Percentiles rank a stretch among this genome's conserved stretches.
phyloP scores from a whole-genome alignment of 2,888 invertebrate species.

The Pollenia labialis region DNA sequence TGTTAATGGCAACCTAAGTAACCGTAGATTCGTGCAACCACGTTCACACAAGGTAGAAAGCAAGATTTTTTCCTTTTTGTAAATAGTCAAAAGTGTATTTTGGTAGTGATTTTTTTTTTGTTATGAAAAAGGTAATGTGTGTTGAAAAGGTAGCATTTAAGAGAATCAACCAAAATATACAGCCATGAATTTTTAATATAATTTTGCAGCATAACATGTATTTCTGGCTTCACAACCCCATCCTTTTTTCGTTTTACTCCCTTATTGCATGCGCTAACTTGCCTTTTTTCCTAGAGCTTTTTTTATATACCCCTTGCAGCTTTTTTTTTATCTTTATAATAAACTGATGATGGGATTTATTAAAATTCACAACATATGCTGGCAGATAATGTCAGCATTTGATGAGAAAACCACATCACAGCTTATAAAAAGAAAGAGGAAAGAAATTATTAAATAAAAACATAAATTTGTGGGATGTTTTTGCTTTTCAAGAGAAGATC shows the following conservation, averaged over 20 bases:
- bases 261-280: slow-evolving; percentile 1
- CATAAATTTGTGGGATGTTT: slow-evolving; percentile 26
- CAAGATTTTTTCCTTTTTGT: neutral
- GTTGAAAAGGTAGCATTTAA: slow-evolving; percentile 39
- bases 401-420: slow-evolving; percentile 59
- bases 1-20: slow-evolving; percentile 63
- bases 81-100: neutral
- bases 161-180: slow-evolving; percentile 39
- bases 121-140: neutral
- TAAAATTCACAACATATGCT: slow-evolving; percentile 75
- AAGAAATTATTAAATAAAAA: neutral
- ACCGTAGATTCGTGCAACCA: slow-evolving; percentile 50
- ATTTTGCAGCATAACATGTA: slow-evolving; percentile 67
- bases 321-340: slow-evolving; percentile 40
- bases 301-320: slow-evolving; percentile 13
- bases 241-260: neutral
- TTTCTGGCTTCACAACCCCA: neutral
- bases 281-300: neutral
- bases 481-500: neutral
- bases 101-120: neutral
- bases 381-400: slow-evolving; percentile 72
- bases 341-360: slow-evolving; percentile 70
- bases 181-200: slow-evolving; percentile 71
- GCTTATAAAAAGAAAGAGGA: slow-evolving; percentile 12
- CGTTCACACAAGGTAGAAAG: neutral